Evolutionary conservation across 2,797 vertebrate species (phyloP).

Genomic region (Danionella dracula): DNA sequence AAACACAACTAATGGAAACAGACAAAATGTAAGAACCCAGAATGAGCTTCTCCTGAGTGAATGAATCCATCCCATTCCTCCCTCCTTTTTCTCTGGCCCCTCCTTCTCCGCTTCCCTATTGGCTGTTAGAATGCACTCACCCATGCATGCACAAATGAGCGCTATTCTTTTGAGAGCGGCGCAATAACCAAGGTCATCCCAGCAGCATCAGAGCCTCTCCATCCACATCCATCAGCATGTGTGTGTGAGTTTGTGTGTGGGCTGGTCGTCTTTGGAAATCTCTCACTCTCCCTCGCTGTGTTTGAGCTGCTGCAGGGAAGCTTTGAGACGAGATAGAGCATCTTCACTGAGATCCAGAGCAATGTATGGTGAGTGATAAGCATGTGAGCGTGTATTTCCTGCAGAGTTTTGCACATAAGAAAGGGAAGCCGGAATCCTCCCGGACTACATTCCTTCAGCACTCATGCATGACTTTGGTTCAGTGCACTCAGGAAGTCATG

Average conservation of each 20-base stretch:
- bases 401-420: background rate
- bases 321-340: conserved; percentile 36
- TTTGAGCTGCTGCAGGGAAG: conserved; percentile 51
- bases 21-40: conserved; percentile 30
- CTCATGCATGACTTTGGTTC: background rate
- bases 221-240: conserved; percentile 44
- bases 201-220: conserved; percentile 61
- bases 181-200: conserved; percentile 72
- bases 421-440: background rate
- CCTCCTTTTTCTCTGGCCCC: conserved; percentile 5
- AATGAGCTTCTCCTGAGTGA: conserved; percentile 51
- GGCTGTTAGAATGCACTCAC: conserved; percentile 20
- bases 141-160: conserved; percentile 46
- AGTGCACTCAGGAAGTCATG: background rate
- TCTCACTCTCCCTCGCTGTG: conserved; percentile 50
- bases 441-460: conserved; percentile 6
- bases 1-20: conserved; percentile 39
- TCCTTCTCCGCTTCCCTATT: conserved; percentile 39
- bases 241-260: conserved; percentile 37
- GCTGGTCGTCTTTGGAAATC: conserved; percentile 42
- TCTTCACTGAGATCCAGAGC: conserved; percentile 54
- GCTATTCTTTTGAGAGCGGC: conserved; percentile 47
- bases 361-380: conserved; percentile 75
- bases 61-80: background rate
- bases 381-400: background rate